Conservation (phyloP, 2,888 invertebrate species). For the Spialia ferax region DNA sequence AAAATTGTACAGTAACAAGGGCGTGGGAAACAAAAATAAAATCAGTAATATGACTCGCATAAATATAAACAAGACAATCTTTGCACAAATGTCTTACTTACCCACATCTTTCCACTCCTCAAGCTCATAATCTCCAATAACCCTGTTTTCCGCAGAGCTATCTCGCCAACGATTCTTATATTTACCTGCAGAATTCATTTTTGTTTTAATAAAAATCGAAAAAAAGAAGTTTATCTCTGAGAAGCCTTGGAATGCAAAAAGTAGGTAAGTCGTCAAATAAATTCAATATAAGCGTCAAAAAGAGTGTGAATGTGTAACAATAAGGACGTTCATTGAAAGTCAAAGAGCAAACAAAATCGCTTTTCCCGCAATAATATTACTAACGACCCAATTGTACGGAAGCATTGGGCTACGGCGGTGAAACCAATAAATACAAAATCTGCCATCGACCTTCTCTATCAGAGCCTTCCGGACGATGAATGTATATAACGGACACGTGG, state of each 20-base stretch:
- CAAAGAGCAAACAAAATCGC: conserved; percentile 84
- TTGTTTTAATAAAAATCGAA: not conserved
- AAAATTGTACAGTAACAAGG: too few relatives aligned
- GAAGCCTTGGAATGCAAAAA: conserved; percentile 59
- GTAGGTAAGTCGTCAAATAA: conserved; percentile 67
- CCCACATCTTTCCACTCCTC: conserved; percentile 92
- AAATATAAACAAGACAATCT: not conserved
- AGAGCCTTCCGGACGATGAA: conserved; percentile 64
- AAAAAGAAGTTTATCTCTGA: not conserved
- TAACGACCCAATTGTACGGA: conserved; percentile 84
- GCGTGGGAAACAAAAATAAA: too few relatives aligned
- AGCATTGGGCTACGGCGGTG: conserved; percentile 76
- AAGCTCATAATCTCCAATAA: conserved; percentile 89
- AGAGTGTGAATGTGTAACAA: conserved; percentile 78
- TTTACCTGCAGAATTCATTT: conserved; percentile 78
- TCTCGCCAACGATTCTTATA: conserved; percentile 86
- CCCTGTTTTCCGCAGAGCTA: conserved; percentile 86
- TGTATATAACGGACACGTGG: conserved; percentile 71
- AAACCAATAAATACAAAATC: conserved; percentile 85
- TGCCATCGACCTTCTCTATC: conserved; percentile 69
- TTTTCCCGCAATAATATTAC: conserved; percentile 84
- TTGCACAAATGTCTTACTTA: conserved; percentile 61
- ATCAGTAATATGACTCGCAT: not conserved
- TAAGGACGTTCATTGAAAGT: conserved; percentile 78
- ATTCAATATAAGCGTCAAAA: conserved; percentile 72